Evolutionary conservation across 2,113 vertebrate genomes (phyloP).

Genomic region (Platichthys flesus): DNA sequence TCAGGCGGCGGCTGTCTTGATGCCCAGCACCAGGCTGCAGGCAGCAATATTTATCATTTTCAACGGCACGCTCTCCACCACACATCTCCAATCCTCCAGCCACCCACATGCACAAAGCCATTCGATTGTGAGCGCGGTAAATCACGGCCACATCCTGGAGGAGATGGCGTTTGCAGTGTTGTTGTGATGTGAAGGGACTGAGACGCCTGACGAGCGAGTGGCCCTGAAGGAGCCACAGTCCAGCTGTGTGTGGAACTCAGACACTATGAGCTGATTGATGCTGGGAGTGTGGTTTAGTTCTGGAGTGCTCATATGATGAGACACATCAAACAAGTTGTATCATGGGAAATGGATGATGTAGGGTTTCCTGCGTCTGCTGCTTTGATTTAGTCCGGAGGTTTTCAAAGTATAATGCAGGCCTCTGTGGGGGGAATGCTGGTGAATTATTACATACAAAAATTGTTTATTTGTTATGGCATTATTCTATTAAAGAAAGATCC

Average conservation of each 20-base stretch:
- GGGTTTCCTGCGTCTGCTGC: not conserved
- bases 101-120: slow-evolving; percentile 31
- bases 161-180: not conserved
- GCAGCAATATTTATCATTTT: slow-evolving; percentile 47
- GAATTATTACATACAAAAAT: no score
- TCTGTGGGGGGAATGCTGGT: no score
- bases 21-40: slow-evolving; percentile 40
- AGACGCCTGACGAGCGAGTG: not conserved
- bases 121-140: slow-evolving; percentile 3
- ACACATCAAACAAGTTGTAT: not conserved
- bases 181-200: no score
- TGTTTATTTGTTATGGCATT: no score
- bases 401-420: no score
- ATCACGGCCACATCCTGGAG: slow-evolving; percentile 14
- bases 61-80: slow-evolving; percentile 3
- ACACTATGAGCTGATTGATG: not conserved
- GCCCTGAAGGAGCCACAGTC: not conserved
- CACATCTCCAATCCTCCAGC: slow-evolving; percentile 9
- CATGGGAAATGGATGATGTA: not conserved
- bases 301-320: not conserved
- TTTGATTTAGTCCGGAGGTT: no score
- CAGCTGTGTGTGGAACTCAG: slow-evolving; percentile 3
- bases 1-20: slow-evolving; percentile 39
- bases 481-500: no score
- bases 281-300: not conserved